These are phyloP conservation scores for Candidula unifasciata DNA, from an alignment of 2,888 invertebrate species.

Conservation along the genomic window DNA sequence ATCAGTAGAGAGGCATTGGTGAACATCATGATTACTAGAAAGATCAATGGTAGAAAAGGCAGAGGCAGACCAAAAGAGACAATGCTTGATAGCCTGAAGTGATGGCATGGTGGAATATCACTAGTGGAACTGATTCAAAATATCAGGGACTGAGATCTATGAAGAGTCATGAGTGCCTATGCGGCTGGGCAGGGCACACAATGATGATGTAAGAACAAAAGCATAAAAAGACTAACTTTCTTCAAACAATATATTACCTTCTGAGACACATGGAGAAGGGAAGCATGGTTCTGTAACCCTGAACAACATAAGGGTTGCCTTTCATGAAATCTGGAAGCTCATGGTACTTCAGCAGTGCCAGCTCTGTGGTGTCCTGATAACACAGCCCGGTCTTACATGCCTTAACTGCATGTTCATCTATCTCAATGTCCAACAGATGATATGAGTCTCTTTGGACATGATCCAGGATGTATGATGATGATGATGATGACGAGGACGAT, in stretches of 20 bases:
- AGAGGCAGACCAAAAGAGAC: too few species aligned
- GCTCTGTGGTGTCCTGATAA: slow-evolving; percentile 61
- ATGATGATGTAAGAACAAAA: too few species aligned
- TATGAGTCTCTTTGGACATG: slow-evolving; percentile 52
- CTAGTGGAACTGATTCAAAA: too few species aligned
- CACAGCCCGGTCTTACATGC: slow-evolving; percentile 64
- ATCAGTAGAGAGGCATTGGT: too few species aligned
- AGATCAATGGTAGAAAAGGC: too few species aligned
- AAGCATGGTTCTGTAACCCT: slow-evolving; percentile 87
- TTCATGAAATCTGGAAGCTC: slow-evolving; percentile 90
- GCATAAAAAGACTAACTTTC: background rate
- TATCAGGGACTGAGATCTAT: too few species aligned
- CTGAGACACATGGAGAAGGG: slow-evolving; percentile 80
- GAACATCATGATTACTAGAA: too few species aligned
- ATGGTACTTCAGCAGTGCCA: slow-evolving; percentile 72
- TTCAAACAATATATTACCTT: slow-evolving; percentile 82
- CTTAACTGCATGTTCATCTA: slow-evolving; percentile 62
- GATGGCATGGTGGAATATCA: too few species aligned
- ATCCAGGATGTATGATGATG: background rate
- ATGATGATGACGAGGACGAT: background rate
- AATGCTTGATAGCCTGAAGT: too few species aligned
- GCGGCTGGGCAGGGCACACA: too few species aligned
- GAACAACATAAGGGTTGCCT: slow-evolving; percentile 90
- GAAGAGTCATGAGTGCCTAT: too few species aligned
- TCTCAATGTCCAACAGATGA: slow-evolving; percentile 70